Conservation (phyloP, 2,888 invertebrate species). For the Dromius quadrimaculatus region DNA sequence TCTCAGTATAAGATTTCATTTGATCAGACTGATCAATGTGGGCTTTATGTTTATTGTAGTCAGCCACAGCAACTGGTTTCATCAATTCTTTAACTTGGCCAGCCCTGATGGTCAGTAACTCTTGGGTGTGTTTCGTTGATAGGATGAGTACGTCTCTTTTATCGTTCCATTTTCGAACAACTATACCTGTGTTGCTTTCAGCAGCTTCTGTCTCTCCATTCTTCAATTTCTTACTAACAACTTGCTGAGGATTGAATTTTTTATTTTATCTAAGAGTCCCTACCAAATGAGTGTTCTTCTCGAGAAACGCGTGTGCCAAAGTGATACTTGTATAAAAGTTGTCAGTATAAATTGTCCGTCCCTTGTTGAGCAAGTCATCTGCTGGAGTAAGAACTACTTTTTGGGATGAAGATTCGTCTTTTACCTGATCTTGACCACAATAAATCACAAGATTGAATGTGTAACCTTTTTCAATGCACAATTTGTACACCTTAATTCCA, state of each 20-base stretch:
- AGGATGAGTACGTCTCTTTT: conserved; percentile 59
- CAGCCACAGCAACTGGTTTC: background rate
- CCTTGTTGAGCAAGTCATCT: conserved; percentile 54
- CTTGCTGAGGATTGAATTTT: conserved; percentile 59
- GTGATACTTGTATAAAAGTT: conserved; percentile 61
- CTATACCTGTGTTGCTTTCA: conserved; percentile 59
- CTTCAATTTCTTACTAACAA: conserved; percentile 59
- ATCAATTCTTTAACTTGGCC: background rate
- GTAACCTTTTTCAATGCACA: conserved; percentile 54
- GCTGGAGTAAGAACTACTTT: conserved; percentile 54
- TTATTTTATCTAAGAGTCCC: conserved; percentile 61
- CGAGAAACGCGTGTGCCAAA: conserved; percentile 59
- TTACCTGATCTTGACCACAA: conserved; percentile 30
- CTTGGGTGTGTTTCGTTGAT: conserved; percentile 60
- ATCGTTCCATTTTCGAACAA: conserved; percentile 58
- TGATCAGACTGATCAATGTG: conserved; percentile 17
- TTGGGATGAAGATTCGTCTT: conserved; percentile 27
- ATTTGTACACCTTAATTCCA: conserved; percentile 54
- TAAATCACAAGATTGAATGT: conserved; percentile 54
- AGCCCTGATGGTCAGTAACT: conserved; percentile 50
- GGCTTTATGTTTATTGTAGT: conserved; percentile 22
- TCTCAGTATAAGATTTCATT: conserved; percentile 34
- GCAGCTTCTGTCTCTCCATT: conserved; percentile 56
- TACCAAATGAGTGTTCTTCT: conserved; percentile 60
- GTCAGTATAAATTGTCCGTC: conserved; percentile 59